Base-by-base conservation (phyloP, 2,888 invertebrate species). In the Gisinianus flammeolus region DNA sequence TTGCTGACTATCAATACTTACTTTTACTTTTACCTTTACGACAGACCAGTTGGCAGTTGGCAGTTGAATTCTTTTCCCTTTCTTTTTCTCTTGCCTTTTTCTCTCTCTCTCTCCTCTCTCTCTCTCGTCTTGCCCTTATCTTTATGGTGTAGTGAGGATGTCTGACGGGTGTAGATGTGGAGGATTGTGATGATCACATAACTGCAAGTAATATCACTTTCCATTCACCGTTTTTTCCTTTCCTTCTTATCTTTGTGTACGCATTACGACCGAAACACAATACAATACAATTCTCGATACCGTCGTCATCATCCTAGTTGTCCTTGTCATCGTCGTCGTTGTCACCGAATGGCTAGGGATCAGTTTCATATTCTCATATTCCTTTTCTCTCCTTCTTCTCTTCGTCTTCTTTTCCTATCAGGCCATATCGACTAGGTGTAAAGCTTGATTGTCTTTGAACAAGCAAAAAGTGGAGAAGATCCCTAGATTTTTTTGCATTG, bases 371-470 rank as follows among this genome's bases (percentile, higher is more conserved):
- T 19, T 16, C 44, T 44, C 44, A 19, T 44, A n/a, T 62, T 62
- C 26, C 24, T 28, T 62, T 62, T 62, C 3, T 26, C 62, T 19
- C 2, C 62, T 62, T 62, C 16, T 4, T n/a, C n/a, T n/a, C n/a
- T n/a, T n/a, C n/a, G 1, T 28, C 10, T 62, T 26, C 12, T 24
- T 62, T 62, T 56, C 16, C 19, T 22, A n/a, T 56, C 8, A 62
- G 62, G n/a, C 5, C 19, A 4, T 56, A 6, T 44, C 19, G 2
- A 12, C 16, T 44, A 44, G 44, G 44, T 62, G 24, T 62, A 62
- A 62, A 62, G 62, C 62, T 62, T 26, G 62, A 62, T 28, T 62
- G 62, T 26, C 62, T 28, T 62, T 62, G 62, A 62, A 62, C 26
- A 62, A 12, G 24, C 10, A 62, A 6, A 62, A 3, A 10, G 19